These are phyloP conservation scores for Proctacanthus coquilletti DNA, from an alignment of 1,140 invertebrate genomes.

Conservation along the genomic window DNA sequence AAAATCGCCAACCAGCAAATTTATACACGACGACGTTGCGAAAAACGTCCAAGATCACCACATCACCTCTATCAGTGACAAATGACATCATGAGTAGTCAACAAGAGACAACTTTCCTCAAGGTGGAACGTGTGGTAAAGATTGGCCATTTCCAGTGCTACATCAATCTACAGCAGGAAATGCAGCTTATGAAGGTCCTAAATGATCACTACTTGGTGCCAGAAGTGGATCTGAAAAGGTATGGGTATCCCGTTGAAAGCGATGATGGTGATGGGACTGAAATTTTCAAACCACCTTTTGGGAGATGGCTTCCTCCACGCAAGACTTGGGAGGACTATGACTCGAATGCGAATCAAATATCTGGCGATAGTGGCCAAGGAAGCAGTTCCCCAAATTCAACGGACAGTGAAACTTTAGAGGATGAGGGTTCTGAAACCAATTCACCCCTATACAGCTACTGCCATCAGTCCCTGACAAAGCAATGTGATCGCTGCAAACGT, in stretches of 20 bases:
- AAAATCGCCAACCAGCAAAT: constrained; percentile 4
- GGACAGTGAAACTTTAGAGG: neutral
- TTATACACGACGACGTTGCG: constrained; percentile 8
- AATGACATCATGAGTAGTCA: constrained; percentile 5
- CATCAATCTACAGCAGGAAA: constrained; percentile 21
- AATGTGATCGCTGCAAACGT: constrained; percentile 57
- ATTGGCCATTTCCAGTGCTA: constrained; percentile 14
- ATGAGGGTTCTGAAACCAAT: constrained; percentile 11
- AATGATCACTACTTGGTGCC: constrained; percentile 42
- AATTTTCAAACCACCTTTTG: constrained; percentile 40
- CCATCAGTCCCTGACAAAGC: constrained; percentile 30
- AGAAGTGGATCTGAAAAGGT: constrained; percentile 42
- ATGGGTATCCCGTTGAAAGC: constrained; percentile 58
- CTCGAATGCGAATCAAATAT: neutral
- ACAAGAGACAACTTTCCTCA: neutral
- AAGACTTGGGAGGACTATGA: neutral
- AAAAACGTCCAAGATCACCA: constrained; percentile 4
- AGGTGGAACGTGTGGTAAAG: constrained; percentile 7
- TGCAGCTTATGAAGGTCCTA: constrained; percentile 28
- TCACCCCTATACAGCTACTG: neutral
- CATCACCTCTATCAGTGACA: constrained; percentile 8
- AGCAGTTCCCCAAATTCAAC: constrained; percentile 3
- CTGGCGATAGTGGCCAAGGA: constrained; percentile 3
- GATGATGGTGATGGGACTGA: constrained; percentile 41
- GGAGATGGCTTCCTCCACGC: constrained; percentile 4